A percentile compares a stretch with the other conserved stretches of the same genome.
Conservation (phyloP, 2,113 vertebrate species). For the Percina caprodes region DNA sequence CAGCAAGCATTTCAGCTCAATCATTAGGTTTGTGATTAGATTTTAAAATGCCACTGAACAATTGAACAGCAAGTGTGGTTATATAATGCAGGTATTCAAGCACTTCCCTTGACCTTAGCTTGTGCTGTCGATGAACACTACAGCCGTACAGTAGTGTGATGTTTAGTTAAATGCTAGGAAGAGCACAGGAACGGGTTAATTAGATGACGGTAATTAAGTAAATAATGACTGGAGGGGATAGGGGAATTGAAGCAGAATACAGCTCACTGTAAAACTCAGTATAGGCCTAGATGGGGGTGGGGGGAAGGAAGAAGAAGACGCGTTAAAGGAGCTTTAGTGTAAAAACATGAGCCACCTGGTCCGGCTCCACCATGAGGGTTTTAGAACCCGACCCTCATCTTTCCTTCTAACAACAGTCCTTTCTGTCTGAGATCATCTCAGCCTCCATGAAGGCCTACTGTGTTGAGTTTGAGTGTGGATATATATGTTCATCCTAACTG, state of each 20-base stretch:
- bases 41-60: slow-evolving; percentile 26
- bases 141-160: slow-evolving; percentile 12
- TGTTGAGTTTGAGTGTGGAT: slow-evolving; percentile 1
- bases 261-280: slow-evolving; percentile 28
- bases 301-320: slow-evolving; percentile 2
- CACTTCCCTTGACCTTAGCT: slow-evolving; percentile 2
- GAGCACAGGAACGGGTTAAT: slow-evolving; percentile 33
- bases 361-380: slow-evolving; percentile 30
- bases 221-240: slow-evolving; percentile 53
- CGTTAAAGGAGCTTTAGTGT: slow-evolving; percentile 36
- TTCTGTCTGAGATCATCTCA: slow-evolving; percentile 56
- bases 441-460: slow-evolving; percentile 29
- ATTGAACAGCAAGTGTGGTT: neutral
- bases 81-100: slow-evolving; percentile 28
- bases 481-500: slow-evolving; percentile 10
- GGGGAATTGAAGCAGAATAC: slow-evolving; percentile 57
- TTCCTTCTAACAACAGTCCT: slow-evolving; percentile 15
- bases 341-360: slow-evolving; percentile 71
- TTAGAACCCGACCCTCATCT: slow-evolving; percentile 26
- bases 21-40: slow-evolving; percentile 13
- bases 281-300: neutral
- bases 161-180: slow-evolving; percentile 34
- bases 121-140: slow-evolving; percentile 7
- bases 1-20: slow-evolving; percentile 39
- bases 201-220: slow-evolving; percentile 59